Evolutionary conservation across 64 coral and sea anemone species (phyloP).

Genomic region (Orbicella faveolata): DNA sequence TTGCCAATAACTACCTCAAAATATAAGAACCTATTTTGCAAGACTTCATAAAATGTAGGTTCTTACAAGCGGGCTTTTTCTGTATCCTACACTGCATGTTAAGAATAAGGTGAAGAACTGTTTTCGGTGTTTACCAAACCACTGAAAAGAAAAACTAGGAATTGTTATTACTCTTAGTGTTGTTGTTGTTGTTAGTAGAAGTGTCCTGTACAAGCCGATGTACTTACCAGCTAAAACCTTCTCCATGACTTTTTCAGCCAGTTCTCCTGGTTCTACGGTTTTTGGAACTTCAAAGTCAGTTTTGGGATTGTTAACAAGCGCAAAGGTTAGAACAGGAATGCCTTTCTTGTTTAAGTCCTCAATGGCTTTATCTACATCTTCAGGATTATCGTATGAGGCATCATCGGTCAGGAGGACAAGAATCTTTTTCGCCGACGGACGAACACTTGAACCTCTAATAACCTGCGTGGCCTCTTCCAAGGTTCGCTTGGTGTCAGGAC

Average conservation of each 20-base stretch:
- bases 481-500: conserved; percentile 11
- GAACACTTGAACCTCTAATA: conserved; percentile 27
- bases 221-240: conserved; percentile 18
- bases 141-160: no score
- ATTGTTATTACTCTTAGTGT: no score
- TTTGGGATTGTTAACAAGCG: not conserved
- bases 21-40: no score
- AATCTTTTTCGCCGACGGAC: conserved; percentile 23
- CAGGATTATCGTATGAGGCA: not conserved
- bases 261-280: not conserved
- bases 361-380: not conserved
- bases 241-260: conserved; percentile 30
- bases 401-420: conserved; percentile 14
- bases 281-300: not conserved
- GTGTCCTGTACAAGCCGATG: not conserved
- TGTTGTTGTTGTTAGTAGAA: no score
- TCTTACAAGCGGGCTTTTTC: no score
- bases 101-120: no score
- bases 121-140: no score
- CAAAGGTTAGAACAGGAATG: conserved; percentile 7
- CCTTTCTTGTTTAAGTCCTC: not conserved
- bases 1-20: no score
- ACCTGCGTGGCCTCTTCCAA: conserved; percentile 35
- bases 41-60: no score
- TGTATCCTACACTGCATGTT: no score